phyloP scores from a whole-genome alignment of 1,140 invertebrate genomes.

The Tribolium madens region DNA sequence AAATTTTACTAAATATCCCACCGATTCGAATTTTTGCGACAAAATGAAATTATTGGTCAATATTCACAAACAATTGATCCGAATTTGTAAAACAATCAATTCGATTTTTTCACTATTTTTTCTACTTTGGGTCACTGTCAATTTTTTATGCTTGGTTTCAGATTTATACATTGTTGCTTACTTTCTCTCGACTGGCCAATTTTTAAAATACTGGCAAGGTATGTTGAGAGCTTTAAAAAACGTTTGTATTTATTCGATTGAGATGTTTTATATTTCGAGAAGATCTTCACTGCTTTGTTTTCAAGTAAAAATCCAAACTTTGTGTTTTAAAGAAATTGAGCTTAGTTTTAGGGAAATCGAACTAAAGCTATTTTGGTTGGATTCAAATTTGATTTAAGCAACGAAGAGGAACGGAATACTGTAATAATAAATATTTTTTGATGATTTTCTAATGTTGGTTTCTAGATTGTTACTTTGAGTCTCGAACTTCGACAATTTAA shows the following conservation, averaged over 20 bases:
- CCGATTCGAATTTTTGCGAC: neutral
- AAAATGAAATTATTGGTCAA: neutral
- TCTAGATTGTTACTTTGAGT: neutral
- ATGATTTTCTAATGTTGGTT: neutral
- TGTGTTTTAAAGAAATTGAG: neutral
- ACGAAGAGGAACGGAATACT: neutral
- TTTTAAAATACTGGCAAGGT: neutral
- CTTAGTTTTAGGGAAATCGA: neutral
- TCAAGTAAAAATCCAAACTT: neutral
- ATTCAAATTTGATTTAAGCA: neutral
- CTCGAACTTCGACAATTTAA: slow-evolving; percentile 30
- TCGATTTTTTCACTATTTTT: neutral
- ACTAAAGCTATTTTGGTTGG: neutral
- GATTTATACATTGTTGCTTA: neutral
- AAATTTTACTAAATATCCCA: neutral
- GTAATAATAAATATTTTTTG: neutral
- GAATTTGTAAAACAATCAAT: neutral
- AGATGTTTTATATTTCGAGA: neutral
- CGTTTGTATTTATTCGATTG: neutral
- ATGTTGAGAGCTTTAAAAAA: neutral
- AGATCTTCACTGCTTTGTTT: neutral
- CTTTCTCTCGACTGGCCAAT: neutral
- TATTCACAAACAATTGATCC: neutral
- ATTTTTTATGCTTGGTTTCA: neutral
- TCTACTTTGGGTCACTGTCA: neutral